Conservation (phyloP, 2,888 invertebrate genomes). For the Iphiclides podalirius region DNA sequence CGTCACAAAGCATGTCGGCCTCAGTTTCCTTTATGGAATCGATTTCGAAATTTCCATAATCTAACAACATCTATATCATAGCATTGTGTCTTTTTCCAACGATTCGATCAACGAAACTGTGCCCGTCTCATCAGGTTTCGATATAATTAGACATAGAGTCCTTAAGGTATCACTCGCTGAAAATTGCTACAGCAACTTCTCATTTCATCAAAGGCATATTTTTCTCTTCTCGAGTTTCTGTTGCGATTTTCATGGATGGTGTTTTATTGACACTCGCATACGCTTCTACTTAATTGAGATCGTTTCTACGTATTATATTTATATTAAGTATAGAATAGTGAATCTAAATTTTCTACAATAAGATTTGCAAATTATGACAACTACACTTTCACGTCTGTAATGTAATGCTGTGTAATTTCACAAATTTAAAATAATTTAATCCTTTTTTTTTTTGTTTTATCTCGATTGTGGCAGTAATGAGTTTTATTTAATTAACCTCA, state of each 20-base stretch:
- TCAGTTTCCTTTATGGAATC: constrained; percentile 55
- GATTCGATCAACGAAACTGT: constrained; percentile 55
- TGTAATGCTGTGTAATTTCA: constrained; percentile 41
- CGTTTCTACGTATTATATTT: constrained; percentile 76
- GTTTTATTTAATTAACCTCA: constrained; percentile 54
- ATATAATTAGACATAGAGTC: constrained; percentile 48
- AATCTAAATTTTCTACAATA: constrained; percentile 60
- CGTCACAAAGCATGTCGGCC: constrained; percentile 31
- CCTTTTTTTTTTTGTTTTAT: constrained; percentile 31
- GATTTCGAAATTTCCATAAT: constrained; percentile 1
- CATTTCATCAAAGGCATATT: neutral
- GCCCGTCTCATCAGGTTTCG: constrained; percentile 48
- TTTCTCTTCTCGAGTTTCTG: constrained; percentile 27
- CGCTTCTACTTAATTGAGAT: constrained; percentile 76
- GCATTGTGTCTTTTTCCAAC: neutral
- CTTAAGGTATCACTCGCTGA: constrained; percentile 43
- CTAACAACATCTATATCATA: constrained; percentile 10
- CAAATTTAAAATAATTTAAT: constrained; percentile 30
- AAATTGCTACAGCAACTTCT: constrained; percentile 34
- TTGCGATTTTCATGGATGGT: constrained; percentile 49
- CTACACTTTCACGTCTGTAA: constrained; percentile 46
- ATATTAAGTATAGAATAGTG: constrained; percentile 73
- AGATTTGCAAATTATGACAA: constrained; percentile 75
- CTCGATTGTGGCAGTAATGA: constrained; percentile 44
- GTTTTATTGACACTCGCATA: constrained; percentile 58